phyloP scores from a whole-genome alignment of 2,797 vertebrate species.

The Bryconaethiops microstoma region DNA sequence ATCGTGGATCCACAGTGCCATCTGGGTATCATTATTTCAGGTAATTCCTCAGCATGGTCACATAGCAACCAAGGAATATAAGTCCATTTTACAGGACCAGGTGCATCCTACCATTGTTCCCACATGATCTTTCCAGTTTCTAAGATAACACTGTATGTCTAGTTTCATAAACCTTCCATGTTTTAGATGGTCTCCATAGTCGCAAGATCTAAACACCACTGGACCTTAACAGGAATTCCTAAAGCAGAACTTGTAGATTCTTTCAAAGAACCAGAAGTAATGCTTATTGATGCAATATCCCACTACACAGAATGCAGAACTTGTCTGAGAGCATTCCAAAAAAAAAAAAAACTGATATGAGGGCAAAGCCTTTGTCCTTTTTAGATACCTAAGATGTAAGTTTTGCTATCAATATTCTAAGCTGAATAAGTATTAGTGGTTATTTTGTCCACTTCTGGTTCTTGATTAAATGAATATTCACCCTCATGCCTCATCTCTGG shows the following conservation, averaged over 20 bases:
- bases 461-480: constrained; percentile 3
- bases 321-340: neutral
- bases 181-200: neutral
- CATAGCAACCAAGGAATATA: neutral
- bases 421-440: neutral
- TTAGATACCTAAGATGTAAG: neutral
- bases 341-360: too few relatives aligned
- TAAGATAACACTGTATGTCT: neutral
- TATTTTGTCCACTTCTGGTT: neutral
- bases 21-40: constrained; percentile 28
- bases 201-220: neutral
- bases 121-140: neutral
- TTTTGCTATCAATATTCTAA: neutral
- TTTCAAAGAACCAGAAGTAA: neutral
- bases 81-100: constrained; percentile 15
- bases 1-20: neutral
- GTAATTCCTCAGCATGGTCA: constrained; percentile 21
- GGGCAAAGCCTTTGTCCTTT: neutral
- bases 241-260: neutral
- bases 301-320: neutral
- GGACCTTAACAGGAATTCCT: neutral
- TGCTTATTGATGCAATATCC: neutral
- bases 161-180: neutral
- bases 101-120: neutral
- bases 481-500: neutral